A percentile compares a stretch with the other conserved stretches of the same genome.
Evolutionary conservation across 2,113 vertebrate species (phyloP).

Genomic region (Mirza zaza): DNA sequence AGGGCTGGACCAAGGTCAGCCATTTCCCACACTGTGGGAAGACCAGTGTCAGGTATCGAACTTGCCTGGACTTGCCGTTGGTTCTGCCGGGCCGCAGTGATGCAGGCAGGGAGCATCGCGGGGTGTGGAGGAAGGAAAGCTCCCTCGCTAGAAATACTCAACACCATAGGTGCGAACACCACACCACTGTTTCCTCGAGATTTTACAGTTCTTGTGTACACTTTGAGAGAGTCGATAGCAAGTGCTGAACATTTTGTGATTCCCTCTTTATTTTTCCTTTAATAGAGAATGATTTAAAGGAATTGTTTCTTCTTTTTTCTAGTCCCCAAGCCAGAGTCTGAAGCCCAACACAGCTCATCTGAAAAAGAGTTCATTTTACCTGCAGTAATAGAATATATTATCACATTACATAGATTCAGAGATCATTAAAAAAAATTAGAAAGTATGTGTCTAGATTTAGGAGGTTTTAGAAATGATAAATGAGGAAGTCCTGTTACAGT

Average conservation of each 20-base stretch:
- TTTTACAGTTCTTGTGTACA: neutral
- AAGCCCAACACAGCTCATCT: neutral
- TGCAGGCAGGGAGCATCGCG: neutral
- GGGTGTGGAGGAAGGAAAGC: neutral
- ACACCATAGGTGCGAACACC: neutral
- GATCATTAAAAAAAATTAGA: constrained; percentile 11
- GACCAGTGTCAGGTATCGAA: neutral
- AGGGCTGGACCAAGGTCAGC: neutral
- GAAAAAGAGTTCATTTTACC: neutral
- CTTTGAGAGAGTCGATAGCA: neutral
- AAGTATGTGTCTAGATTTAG: neutral
- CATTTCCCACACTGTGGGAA: neutral
- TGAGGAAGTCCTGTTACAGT: neutral
- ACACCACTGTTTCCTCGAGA: neutral
- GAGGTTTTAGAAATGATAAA: constrained; percentile 17
- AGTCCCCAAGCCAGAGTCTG: neutral
- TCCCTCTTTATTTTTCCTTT: neutral
- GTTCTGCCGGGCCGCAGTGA: neutral
- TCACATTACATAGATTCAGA: neutral
- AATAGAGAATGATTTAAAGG: neutral
- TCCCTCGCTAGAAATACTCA: neutral
- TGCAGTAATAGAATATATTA: neutral
- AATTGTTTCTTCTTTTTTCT: neutral
- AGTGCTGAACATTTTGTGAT: neutral
- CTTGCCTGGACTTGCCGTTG: neutral